phyloP scores from a whole-genome alignment of 2,113 vertebrate genomes.

The Arizona elegans region DNA sequence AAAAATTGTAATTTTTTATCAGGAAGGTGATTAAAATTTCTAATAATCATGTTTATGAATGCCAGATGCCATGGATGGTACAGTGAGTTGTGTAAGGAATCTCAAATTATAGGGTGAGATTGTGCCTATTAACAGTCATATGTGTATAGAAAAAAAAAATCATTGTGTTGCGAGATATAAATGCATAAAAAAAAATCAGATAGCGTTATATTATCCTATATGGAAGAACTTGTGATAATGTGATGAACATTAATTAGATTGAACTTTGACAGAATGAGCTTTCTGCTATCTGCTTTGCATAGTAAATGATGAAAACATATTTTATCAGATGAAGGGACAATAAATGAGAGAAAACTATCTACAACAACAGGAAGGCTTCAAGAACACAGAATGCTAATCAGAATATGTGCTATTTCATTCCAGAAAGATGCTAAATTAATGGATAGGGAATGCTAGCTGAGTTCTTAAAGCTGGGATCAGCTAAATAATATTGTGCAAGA shows the following conservation, averaged over 20 bases:
- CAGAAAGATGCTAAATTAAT: background rate
- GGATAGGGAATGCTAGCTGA: too few species aligned
- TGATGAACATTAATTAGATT: conserved; percentile 5
- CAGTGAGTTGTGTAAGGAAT: background rate
- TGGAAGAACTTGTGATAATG: background rate
- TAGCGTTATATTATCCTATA: background rate
- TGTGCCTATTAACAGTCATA: background rate
- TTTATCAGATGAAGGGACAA: background rate
- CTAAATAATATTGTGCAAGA: background rate
- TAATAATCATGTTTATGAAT: background rate
- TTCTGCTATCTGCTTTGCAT: background rate
- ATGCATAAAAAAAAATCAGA: background rate
- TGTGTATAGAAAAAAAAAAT: background rate
- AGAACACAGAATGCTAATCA: background rate
- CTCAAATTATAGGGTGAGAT: background rate
- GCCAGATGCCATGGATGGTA: background rate
- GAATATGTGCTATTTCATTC: background rate
- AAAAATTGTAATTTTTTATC: background rate
- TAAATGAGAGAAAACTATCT: background rate
- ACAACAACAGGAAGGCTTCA: background rate
- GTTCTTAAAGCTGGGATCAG: background rate
- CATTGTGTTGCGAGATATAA: background rate
- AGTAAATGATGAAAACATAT: background rate
- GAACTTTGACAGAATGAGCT: background rate
- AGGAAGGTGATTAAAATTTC: background rate